Evolutionary conservation across 2,113 vertebrate genomes (phyloP).

Genomic region (Anseranas semipalmata): DNA sequence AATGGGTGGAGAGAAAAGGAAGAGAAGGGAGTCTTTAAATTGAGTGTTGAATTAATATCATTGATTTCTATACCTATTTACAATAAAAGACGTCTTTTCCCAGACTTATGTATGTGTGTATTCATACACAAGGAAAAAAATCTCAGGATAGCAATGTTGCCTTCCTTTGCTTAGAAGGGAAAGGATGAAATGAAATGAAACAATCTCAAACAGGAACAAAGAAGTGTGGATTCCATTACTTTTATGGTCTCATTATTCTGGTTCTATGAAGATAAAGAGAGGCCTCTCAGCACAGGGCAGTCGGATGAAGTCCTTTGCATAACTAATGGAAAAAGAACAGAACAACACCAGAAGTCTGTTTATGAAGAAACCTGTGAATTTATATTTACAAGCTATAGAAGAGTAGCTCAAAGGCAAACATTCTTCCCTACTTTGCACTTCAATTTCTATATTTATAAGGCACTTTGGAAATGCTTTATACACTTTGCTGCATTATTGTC

Average conservation of each 20-base stretch:
- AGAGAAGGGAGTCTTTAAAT: neutral
- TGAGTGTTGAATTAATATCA: neutral
- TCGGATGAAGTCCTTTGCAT: neutral
- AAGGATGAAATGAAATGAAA: neutral
- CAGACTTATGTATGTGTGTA: neutral
- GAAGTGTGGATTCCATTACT: neutral
- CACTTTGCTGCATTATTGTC: neutral
- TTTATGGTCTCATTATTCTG: neutral
- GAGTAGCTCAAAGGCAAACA: neutral
- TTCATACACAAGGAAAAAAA: neutral
- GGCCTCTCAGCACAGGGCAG: neutral
- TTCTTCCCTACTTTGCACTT: constrained; percentile 10
- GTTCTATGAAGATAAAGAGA: neutral
- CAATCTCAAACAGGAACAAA: neutral
- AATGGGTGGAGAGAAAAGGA: neutral
- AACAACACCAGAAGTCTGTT: neutral
- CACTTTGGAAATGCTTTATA: neutral
- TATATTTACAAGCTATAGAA: neutral
- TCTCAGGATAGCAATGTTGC: neutral
- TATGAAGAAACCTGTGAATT: neutral
- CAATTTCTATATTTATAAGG: constrained; percentile 18
- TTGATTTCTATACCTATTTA: neutral
- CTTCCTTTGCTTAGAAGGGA: neutral
- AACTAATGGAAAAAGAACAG: neutral
- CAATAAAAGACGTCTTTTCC: neutral